Percentiles rank a stretch among this genome's conserved stretches.
Conservation (phyloP, 2,888 invertebrate species). For the Nomada flava region DNA sequence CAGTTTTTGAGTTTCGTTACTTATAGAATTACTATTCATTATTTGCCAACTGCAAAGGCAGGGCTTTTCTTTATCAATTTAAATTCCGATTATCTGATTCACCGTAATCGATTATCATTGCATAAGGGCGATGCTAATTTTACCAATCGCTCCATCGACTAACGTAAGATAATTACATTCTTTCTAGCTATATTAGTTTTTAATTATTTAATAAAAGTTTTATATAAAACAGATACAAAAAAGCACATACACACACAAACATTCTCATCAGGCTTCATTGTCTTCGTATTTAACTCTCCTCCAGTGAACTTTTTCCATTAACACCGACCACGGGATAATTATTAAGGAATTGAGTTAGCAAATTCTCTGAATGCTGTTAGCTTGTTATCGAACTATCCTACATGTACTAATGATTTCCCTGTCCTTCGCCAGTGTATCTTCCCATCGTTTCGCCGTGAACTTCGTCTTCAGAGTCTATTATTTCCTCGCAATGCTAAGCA, state of each 20-base stretch:
- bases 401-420: constrained; percentile 18
- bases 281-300: neutral
- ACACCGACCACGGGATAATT: neutral
- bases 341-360: neutral
- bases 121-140: too few species aligned
- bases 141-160: too few species aligned
- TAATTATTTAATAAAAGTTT: too few species aligned
- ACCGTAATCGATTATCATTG: neutral
- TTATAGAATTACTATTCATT: constrained; percentile 38
- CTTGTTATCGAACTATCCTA: constrained; percentile 33
- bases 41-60: neutral
- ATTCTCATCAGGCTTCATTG: neutral
- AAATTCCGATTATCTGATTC: neutral
- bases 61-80: constrained; percentile 17
- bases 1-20: constrained; percentile 26
- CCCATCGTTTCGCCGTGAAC: constrained; percentile 17
- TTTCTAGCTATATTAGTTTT: too few species aligned
- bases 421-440: constrained; percentile 20
- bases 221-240: too few species aligned
- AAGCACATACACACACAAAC: too few species aligned
- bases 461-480: constrained; percentile 20
- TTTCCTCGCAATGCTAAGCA: constrained; percentile 14
- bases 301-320: neutral
- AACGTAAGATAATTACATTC: too few species aligned
- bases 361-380: constrained; percentile 31